Evolutionary conservation across 2,888 invertebrate genomes (phyloP), one percentile per base, ranked within the genome.

Genomic region (Leptogaster cylindrica): DNA sequence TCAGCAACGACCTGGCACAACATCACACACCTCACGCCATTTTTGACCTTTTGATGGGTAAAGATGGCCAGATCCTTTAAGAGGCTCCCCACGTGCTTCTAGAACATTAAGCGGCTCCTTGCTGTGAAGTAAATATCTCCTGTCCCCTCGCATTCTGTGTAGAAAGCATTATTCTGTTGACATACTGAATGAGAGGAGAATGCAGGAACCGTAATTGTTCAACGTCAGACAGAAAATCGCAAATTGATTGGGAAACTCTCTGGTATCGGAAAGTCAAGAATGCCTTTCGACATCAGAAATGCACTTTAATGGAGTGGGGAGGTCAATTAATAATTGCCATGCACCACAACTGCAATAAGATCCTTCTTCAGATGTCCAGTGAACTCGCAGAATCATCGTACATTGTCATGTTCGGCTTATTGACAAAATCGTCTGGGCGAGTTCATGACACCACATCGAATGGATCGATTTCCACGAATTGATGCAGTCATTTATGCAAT

Each of bases 301-400:
- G 46, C 46, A 46, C 46, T 20, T 46, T 46, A 23, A n/a, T n/a
- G n/a, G n/a, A n/a, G n/a, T n/a, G n/a, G n/a, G 10, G 20, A 46
- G 46, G 46, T 46, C 46, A 20, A 46, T 46, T 46, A 23, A 46
- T 46, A 46, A 46, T 46, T 46, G n/a, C n/a, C n/a, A n/a, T n/a
- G n/a, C n/a, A n/a, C 20, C 20, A 8, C 10, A 23, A 20, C 7
- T 10, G 44, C 16, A 14, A 5, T 14, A 1, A 20, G 14, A 20
- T 2, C 23, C 46, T 23, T 7, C n/a, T n/a, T n/a, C n/a, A n/a
- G n/a, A n/a, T n/a, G n/a, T n/a, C n/a, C n/a, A n/a, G n/a, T n/a
- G n/a, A n/a, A n/a, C n/a, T n/a, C n/a, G n/a, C n/a, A n/a, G n/a
- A n/a, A n/a, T n/a, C n/a, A 16, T 10, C 3, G 10, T 14, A 41